These are phyloP conservation scores for Odontomachus brunneus DNA, from an alignment of 1,140 invertebrate species.

Conservation along the genomic window DNA sequence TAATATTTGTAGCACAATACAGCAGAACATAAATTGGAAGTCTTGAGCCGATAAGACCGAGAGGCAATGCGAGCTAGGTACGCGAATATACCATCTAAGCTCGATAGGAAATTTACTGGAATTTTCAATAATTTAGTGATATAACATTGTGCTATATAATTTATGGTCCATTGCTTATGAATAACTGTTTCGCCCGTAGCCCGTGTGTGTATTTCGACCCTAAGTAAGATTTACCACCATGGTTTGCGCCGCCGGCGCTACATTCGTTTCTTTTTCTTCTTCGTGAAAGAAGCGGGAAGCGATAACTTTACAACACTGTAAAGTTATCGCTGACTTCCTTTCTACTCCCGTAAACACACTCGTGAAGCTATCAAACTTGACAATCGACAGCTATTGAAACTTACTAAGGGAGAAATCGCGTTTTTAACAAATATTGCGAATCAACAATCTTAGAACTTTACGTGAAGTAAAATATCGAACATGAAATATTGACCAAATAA, in stretches of 20 bases:
- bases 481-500: no score
- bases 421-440: no score
- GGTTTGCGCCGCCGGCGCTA: slow-evolving; percentile 24
- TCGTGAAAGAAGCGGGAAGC: background rate
- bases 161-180: slow-evolving; percentile 80
- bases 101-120: slow-evolving; percentile 76
- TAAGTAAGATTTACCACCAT: slow-evolving; percentile 76
- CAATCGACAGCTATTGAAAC: background rate
- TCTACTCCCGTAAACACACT: background rate
- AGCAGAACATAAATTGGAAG: background rate
- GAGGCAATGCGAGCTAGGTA: background rate
- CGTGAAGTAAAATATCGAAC: no score
- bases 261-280: slow-evolving; percentile 6
- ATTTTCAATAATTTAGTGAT: slow-evolving; percentile 77
- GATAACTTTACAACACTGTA: background rate
- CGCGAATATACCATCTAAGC: slow-evolving; percentile 20
- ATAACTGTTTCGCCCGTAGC: slow-evolving; percentile 76
- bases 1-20: background rate
- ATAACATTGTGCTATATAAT: slow-evolving; percentile 74
- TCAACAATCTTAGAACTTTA: no score
- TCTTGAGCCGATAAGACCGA: background rate
- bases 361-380: background rate
- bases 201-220: slow-evolving; percentile 62
- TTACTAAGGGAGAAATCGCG: no score
- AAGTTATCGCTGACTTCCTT: slow-evolving; percentile 22